Conservation (phyloP, 2,888 invertebrate species). For the Phyllotreta striolata region DNA sequence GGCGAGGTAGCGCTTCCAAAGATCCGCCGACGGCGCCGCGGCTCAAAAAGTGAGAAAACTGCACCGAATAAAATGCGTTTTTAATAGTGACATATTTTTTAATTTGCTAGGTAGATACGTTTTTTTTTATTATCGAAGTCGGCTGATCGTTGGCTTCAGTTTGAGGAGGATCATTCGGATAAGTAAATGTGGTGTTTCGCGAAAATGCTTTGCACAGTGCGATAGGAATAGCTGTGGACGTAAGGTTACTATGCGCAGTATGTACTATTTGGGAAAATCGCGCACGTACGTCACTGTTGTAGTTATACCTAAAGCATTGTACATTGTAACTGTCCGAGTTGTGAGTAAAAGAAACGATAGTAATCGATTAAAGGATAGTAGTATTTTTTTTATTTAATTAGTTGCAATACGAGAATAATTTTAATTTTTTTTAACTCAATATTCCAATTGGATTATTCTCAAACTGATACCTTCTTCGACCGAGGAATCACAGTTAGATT, state of each 20-base stretch:
- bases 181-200: no score
- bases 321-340: no score
- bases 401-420: conserved; percentile 14
- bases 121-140: conserved; percentile 30
- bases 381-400: no score
- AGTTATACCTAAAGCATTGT: no score
- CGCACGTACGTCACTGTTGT: no score
- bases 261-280: no score
- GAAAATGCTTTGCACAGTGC: no score
- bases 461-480: conserved; percentile 18
- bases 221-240: no score
- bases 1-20: conserved; percentile 65
- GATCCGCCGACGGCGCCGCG: conserved; percentile 58
- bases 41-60: conserved; percentile 56
- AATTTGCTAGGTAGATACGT: conserved; percentile 30
- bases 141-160: conserved; percentile 5
- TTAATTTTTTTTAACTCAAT: neutral
- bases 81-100: conserved; percentile 37
- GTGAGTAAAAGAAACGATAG: no score
- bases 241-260: no score
- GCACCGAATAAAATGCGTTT: conserved; percentile 27
- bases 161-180: conserved; percentile 7
- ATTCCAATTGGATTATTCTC: neutral
- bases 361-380: no score
- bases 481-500: conserved; percentile 27